Base-by-base conservation (phyloP, 37 sponge, comb jelly and placozoan genomes). In the Cladorhizidae sp. region DNA sequence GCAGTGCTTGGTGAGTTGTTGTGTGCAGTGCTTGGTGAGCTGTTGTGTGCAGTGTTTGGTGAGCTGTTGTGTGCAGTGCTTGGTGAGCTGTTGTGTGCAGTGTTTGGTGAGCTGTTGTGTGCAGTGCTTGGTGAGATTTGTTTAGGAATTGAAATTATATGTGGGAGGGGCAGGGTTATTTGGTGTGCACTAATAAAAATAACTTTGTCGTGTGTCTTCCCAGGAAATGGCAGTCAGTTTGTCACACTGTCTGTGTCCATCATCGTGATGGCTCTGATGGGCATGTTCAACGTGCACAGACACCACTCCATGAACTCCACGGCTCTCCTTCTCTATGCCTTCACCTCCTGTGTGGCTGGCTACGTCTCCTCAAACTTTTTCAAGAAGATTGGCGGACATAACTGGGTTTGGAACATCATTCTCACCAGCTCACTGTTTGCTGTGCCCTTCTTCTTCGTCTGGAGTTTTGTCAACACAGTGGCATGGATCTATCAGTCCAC, bases 341-440 rank as follows among this genome's bases (percentile, higher is more conserved):
- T 96, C 71, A 96, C 95, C 37, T 96, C 91, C n/a, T 83, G 87
- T 31, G 41, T 96, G 17, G 83, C 94, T 67, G 97, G 97, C 25
- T 91, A 61, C 80, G 85, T 96, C 40, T 96, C 97, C 23, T 61
- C 79, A 61, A 86, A 72, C 61, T 77, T 93, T 50, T 96, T 92
- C 64, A 58, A 45, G 40, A 85, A 91, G 76, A 75, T 96, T 38
- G 95, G 95, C 8, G 97, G 97, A 22, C 89, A 85, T 26, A 87
- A 77, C 67, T 96, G 97, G 97, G 92, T 90, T 3, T 96, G 97
- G 97, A 96, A 96, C 67, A 81, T 96, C 63, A 92, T 96, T 40
- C 78, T 96, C 21, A 93, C 97, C 6, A 77, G 93, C 67, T 77
- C 80, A 49, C 86, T 96, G 36, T 96, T 96, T 70, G 76, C 73